A percentile compares a stretch with the other conserved stretches of the same genome.
phyloP scores from a whole-genome alignment of 2,797 vertebrate species.

The Sebastes alutus region DNA sequence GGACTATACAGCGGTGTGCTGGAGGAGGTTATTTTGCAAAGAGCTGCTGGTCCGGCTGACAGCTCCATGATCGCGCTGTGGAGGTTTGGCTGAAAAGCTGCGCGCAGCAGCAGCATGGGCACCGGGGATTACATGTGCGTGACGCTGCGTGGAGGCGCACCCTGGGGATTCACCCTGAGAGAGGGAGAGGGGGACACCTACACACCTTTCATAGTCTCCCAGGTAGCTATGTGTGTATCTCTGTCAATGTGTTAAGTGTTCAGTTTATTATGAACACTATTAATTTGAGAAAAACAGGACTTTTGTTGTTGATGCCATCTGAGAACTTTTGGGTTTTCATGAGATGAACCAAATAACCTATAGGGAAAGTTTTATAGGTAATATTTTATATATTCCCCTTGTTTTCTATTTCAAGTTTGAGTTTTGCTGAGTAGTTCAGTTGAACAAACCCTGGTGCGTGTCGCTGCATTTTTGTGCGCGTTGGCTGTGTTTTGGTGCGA shows the following conservation, averaged over 20 bases:
- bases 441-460: not conserved
- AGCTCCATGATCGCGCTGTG: slow-evolving; percentile 51
- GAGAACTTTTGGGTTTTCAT: not conserved
- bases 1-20: slow-evolving; percentile 56
- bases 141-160: slow-evolving; percentile 91
- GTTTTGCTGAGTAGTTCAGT: not conserved
- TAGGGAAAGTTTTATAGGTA: not conserved
- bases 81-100: slow-evolving; percentile 58
- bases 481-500: slow-evolving; percentile 73
- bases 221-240: slow-evolving; percentile 82
- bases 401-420: not conserved
- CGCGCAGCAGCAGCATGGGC: slow-evolving; percentile 83
- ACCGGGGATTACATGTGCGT: slow-evolving; percentile 93
- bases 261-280: not conserved
- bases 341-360: not conserved
- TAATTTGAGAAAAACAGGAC: not conserved
- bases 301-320: not conserved
- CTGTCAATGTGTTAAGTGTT: not conserved
- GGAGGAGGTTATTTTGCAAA: slow-evolving; percentile 28
- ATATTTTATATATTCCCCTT: not conserved
- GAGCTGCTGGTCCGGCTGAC: slow-evolving; percentile 55
- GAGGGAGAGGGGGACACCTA: slow-evolving; percentile 87
- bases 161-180: slow-evolving; percentile 94
- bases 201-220: slow-evolving; percentile 87
- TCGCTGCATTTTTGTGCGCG: slow-evolving; percentile 62